A percentile compares a stretch with the other conserved stretches of the same genome.
These are phyloP conservation scores for Ennomos fuscantarius DNA, from an alignment of 2,888 invertebrate genomes.

Conservation along the genomic window DNA sequence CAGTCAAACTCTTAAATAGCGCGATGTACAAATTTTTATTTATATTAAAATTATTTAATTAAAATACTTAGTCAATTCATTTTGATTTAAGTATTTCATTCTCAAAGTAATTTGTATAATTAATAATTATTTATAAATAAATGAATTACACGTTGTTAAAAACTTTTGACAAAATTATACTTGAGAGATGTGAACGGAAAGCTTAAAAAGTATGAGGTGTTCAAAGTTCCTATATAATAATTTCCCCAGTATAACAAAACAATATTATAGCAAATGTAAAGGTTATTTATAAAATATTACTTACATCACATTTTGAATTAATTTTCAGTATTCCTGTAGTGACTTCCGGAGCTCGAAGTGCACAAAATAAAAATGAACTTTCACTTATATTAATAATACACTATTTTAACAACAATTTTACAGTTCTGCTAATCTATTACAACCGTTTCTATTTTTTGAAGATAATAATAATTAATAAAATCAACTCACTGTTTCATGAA, in stretches of 20 bases:
- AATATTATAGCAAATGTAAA: neutral
- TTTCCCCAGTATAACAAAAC: too few relatives aligned
- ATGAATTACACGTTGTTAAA: too few relatives aligned
- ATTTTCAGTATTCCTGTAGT: neutral
- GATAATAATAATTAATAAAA: neutral
- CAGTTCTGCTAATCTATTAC: too few relatives aligned
- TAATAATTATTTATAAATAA: too few relatives aligned
- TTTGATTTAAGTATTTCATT: too few relatives aligned
- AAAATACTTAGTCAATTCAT: too few relatives aligned
- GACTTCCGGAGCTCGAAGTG: neutral
- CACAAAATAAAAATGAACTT: constrained; percentile 8
- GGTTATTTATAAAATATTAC: neutral
- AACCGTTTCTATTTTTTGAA: neutral
- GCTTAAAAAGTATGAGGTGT: neutral
- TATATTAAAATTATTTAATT: too few relatives aligned
- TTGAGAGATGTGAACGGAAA: neutral
- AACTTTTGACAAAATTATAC: too few relatives aligned
- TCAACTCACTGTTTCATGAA: neutral
- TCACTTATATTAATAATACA: constrained; percentile 1
- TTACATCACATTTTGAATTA: constrained; percentile 20
- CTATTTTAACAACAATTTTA: neutral
- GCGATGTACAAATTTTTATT: too few relatives aligned
- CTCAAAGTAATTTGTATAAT: too few relatives aligned
- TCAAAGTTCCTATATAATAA: too few relatives aligned
- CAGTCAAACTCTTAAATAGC: too few relatives aligned